These are phyloP conservation scores for Onychomys torridus DNA, from an alignment of 2,797 vertebrate genomes.

Conservation along the genomic window DNA sequence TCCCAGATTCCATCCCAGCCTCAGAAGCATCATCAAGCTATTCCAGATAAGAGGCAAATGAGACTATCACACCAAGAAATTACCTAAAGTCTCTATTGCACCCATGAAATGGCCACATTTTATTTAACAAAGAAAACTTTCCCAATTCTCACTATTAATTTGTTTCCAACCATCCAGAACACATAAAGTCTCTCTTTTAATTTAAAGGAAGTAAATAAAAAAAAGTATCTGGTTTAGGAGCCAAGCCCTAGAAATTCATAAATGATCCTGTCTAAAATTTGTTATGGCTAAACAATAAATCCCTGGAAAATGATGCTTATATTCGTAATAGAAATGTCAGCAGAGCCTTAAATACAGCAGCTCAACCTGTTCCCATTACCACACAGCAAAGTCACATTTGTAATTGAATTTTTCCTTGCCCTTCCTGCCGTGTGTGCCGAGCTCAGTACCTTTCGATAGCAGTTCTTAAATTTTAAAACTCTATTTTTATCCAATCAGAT, in stretches of 20 bases:
- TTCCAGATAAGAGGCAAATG: conserved; percentile 68
- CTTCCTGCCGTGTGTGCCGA: background rate
- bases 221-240: conserved; percentile 64
- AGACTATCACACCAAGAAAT: conserved; percentile 72
- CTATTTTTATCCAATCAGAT: conserved; percentile 69
- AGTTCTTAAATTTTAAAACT: conserved; percentile 3
- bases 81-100: conserved; percentile 31
- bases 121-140: conserved; percentile 74
- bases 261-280: conserved; percentile 80
- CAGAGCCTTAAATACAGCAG: conserved; percentile 70
- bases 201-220: conserved; percentile 79
- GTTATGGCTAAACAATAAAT: conserved; percentile 75
- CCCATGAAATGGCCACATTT: conserved; percentile 67
- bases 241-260: conserved; percentile 74
- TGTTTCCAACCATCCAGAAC: conserved; percentile 69
- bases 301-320: conserved; percentile 72
- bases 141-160: conserved; percentile 71
- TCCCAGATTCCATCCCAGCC: conserved; percentile 44
- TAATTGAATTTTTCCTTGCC: conserved; percentile 78
- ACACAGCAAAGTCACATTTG: conserved; percentile 62
- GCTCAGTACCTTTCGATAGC: conserved; percentile 59
- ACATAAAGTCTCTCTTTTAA: conserved; percentile 71
- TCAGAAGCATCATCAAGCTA: conserved; percentile 48
- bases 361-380: conserved; percentile 55
- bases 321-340: conserved; percentile 80